Evolutionary conservation across 1,140 invertebrate genomes (phyloP).

Genomic region (Aphelenchoides besseyi): DNA sequence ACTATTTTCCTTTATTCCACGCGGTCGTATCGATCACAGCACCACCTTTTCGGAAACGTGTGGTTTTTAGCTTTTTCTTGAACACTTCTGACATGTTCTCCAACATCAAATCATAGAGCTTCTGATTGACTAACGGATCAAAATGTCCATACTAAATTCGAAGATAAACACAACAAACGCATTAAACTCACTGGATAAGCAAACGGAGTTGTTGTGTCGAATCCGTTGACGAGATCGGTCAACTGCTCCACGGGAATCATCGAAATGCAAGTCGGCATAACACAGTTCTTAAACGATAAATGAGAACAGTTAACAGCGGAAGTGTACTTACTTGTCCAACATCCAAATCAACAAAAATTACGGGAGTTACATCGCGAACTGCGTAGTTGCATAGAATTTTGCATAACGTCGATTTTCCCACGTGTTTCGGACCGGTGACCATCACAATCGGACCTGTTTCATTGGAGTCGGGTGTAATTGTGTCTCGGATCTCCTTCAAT

Average conservation of each 20-base stretch:
- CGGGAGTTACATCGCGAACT: slow-evolving; percentile 75
- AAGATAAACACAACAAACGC: slow-evolving; percentile 34
- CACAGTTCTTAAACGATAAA: slow-evolving; percentile 29
- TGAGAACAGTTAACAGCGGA: background rate
- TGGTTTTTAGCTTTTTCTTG: slow-evolving; percentile 75
- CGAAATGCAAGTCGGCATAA: slow-evolving; percentile 56
- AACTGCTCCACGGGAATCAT: slow-evolving; percentile 53
- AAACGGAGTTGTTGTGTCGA: slow-evolving; percentile 45
- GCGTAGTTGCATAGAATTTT: slow-evolving; percentile 88
- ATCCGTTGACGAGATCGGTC: slow-evolving; percentile 54
- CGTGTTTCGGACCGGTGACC: slow-evolving; percentile 88
- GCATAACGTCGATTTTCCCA: slow-evolving; percentile 90
- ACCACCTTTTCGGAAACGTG: slow-evolving; percentile 72
- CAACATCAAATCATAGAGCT: slow-evolving; percentile 81
- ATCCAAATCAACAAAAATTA: slow-evolving; percentile 91
- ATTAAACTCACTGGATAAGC: no score
- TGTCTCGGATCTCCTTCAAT: slow-evolving; percentile 79
- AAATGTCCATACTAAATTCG: slow-evolving; percentile 86
- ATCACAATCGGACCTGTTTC: slow-evolving; percentile 69
- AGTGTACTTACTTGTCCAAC: slow-evolving; percentile 75
- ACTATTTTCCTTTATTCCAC: slow-evolving; percentile 87
- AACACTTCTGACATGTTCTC: slow-evolving; percentile 80
- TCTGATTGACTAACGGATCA: slow-evolving; percentile 73
- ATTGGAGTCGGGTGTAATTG: slow-evolving; percentile 67
- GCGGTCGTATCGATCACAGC: slow-evolving; percentile 96